Percentiles rank a stretch among this genome's conserved stretches.
phyloP scores from a whole-genome alignment of 2,113 vertebrate genomes.

The Caloenas nicobarica region DNA sequence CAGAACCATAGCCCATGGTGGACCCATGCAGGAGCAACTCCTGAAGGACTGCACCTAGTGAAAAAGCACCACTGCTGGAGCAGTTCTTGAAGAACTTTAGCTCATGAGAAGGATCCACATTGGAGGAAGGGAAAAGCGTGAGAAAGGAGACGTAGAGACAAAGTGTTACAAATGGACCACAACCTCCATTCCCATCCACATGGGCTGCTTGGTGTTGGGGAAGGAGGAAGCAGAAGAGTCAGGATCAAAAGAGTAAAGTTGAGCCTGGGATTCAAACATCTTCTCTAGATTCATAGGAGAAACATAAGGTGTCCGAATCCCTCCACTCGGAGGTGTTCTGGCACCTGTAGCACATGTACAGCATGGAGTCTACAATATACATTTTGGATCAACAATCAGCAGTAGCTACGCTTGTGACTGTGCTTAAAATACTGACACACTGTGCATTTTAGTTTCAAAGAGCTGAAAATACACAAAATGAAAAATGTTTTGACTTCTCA shows the following conservation, averaged over 20 bases:
- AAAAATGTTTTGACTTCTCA: neutral
- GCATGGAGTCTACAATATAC: neutral
- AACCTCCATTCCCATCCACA: neutral
- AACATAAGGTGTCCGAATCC: neutral
- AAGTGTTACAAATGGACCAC: accelerated
- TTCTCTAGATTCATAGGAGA: neutral
- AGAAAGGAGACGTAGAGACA: neutral
- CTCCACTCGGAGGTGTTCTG: neutral
- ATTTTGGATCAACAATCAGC: too few species aligned
- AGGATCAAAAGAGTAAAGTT: neutral
- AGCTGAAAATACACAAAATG: neutral
- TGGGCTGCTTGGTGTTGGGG: neutral
- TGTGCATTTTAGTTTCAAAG: neutral
- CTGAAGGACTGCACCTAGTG: neutral
- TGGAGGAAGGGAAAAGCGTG: neutral
- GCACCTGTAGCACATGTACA: neutral
- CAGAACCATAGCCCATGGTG: neutral
- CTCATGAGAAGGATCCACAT: accelerated
- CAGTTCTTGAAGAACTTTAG: neutral
- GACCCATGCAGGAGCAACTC: neutral
- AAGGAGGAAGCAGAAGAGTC: neutral
- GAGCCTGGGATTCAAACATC: neutral
- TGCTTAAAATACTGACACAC: neutral
- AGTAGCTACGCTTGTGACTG: neutral
- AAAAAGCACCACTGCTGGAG: too few species aligned